phyloP scores from a whole-genome alignment of 2,113 vertebrate genomes.

The Mungos mungo region DNA sequence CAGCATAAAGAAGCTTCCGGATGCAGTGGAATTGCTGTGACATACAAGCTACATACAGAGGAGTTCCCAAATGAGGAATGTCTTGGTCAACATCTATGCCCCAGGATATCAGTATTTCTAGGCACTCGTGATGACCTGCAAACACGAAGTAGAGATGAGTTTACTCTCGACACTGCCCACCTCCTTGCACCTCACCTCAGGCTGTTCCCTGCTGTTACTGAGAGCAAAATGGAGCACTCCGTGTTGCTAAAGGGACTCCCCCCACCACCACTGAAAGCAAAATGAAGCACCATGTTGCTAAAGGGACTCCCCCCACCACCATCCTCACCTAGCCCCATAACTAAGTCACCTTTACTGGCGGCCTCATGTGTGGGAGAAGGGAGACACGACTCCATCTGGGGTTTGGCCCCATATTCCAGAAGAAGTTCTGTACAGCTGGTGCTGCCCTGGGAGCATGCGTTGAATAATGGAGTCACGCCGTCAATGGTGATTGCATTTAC shows the following conservation, averaged over 20 bases:
- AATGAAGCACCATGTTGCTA: neutral
- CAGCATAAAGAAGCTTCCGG: slow-evolving; percentile 93
- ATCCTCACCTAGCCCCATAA: neutral
- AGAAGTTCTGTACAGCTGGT: slow-evolving; percentile 91
- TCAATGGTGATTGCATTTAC: slow-evolving; percentile 95
- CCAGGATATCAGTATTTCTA: slow-evolving; percentile 93
- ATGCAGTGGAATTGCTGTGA: slow-evolving; percentile 93
- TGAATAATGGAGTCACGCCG: slow-evolving; percentile 94
- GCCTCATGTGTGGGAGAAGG: slow-evolving; percentile 95
- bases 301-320: neutral
- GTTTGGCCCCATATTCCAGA: slow-evolving; percentile 93
- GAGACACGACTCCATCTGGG: slow-evolving; percentile 89
- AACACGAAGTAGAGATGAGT: slow-evolving; percentile 30
- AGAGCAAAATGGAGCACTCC: neutral
- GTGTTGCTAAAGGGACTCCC: too few species aligned
- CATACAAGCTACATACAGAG: slow-evolving; percentile 93
- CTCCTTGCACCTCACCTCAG: neutral
- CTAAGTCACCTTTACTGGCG: slow-evolving; percentile 90
- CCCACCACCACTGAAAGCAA: neutral
- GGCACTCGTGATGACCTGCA: slow-evolving; percentile 93
- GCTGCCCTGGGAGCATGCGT: slow-evolving; percentile 93
- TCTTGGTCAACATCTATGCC: slow-evolving; percentile 95
- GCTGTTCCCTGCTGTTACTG: neutral
- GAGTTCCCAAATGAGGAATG: slow-evolving; percentile 94
- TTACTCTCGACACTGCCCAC: neutral